These are phyloP conservation scores for Drosophila conformis DNA, from an alignment of 2,888 invertebrate genomes.

Conservation along the genomic window DNA sequence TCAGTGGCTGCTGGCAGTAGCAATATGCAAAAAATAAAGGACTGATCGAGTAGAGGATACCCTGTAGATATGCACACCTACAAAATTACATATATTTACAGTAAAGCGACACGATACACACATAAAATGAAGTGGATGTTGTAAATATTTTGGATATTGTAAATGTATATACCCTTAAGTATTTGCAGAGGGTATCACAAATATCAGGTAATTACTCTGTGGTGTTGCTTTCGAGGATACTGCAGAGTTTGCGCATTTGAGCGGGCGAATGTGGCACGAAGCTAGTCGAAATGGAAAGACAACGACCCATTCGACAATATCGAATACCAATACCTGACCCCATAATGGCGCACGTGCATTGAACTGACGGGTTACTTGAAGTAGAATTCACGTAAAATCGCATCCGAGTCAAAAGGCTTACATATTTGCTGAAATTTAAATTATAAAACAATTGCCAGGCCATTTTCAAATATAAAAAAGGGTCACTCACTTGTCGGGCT, in stretches of 20 bases:
- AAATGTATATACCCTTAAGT: not conserved
- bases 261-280: constrained; percentile 13
- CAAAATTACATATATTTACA: not conserved
- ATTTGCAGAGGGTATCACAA: not conserved
- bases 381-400: constrained; percentile 41
- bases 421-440: constrained; percentile 52
- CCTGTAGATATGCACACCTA: not conserved
- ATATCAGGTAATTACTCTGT: constrained; percentile 4
- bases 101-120: not conserved
- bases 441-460: constrained; percentile 59
- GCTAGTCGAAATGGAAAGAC: constrained; percentile 58
- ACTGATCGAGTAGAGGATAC: not conserved
- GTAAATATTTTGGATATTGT: not conserved
- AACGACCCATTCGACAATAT: constrained; percentile 50
- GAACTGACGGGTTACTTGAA: constrained; percentile 39
- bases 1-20: constrained; percentile 14
- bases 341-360: constrained; percentile 49
- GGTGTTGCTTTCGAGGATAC: not conserved
- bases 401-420: not conserved
- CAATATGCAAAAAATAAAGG: not conserved
- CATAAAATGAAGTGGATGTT: not conserved
- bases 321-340: constrained; percentile 40
- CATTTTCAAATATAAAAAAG: constrained; percentile 26
- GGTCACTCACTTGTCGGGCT: constrained; percentile 52
- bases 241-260: constrained; percentile 48